These are phyloP conservation scores for Andrena marginata DNA, from an alignment of 2,888 invertebrate genomes.

Conservation along the genomic window DNA sequence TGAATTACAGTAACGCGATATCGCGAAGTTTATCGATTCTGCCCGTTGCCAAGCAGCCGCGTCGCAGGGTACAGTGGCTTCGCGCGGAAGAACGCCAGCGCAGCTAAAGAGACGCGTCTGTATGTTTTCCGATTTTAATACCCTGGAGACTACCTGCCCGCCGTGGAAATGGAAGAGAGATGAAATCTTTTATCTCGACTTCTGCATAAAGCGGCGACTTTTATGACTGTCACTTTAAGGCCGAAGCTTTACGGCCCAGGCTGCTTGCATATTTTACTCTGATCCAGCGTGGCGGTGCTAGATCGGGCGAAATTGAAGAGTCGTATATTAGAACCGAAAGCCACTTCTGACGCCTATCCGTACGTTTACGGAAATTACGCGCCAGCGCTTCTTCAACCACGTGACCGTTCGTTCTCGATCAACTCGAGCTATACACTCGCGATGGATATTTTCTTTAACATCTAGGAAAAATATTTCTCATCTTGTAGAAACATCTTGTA, in stretches of 20 bases:
- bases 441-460: constrained; percentile 16
- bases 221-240: constrained; percentile 79
- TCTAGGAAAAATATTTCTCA: constrained; percentile 5
- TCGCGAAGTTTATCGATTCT: constrained; percentile 41
- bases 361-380: constrained; percentile 66
- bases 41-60: constrained; percentile 3
- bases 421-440: constrained; percentile 7
- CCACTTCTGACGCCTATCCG: constrained; percentile 60
- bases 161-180: constrained; percentile 68
- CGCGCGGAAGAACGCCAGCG: neutral
- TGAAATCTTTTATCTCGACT: constrained; percentile 76
- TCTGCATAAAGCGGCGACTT: constrained; percentile 74
- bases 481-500: neutral
- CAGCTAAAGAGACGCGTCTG: constrained; percentile 5
- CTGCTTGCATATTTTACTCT: constrained; percentile 76
- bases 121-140: constrained; percentile 71
- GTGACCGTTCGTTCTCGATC: neutral
- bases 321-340: constrained; percentile 71
- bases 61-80: neutral
- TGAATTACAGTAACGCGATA: constrained; percentile 50
- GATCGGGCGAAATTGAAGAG: constrained; percentile 71
- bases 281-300: constrained; percentile 63
- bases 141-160: constrained; percentile 58
- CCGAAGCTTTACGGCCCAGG: constrained; percentile 73
- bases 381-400: constrained; percentile 33